phyloP scores from a whole-genome alignment of 2,797 vertebrate species.

The Helarctos malayanus region DNA sequence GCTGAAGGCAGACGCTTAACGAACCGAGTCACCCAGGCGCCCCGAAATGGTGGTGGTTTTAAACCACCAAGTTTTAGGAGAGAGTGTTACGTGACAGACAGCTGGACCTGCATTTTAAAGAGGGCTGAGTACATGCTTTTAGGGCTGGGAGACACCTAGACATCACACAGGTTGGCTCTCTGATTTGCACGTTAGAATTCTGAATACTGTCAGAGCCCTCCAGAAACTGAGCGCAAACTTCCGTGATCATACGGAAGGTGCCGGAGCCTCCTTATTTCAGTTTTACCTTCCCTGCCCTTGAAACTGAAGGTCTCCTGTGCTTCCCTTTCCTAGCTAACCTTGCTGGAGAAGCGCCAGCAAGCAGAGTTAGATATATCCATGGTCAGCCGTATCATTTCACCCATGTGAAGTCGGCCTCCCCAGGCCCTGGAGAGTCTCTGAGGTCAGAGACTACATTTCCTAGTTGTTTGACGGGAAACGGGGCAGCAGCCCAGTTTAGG shows the following conservation, averaged over 20 bases:
- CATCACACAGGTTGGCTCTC: not conserved
- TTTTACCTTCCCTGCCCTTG: not conserved
- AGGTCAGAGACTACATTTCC: not conserved
- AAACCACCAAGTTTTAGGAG: not conserved
- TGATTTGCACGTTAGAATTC: not conserved
- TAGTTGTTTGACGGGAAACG: not conserved
- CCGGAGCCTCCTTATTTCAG: not conserved
- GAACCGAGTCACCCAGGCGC: too few species aligned
- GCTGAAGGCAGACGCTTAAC: too few species aligned
- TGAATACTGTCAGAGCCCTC: not conserved
- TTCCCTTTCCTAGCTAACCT: not conserved
- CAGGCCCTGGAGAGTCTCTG: not conserved
- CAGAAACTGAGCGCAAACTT: not conserved
- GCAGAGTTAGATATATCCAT: not conserved
- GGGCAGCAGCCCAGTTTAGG: too few species aligned
- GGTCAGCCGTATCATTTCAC: accelerated
- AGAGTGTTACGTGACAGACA: not conserved
- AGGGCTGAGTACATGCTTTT: not conserved
- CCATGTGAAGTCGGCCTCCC: not conserved
- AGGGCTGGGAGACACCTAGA: not conserved
- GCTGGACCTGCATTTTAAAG: not conserved
- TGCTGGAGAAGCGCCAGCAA: not conserved
- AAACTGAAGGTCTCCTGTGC: too few species aligned
- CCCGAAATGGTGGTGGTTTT: not conserved
- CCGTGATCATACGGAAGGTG: not conserved